Percentiles rank a stretch among this genome's conserved stretches.
phyloP scores from a whole-genome alignment of 2,888 invertebrate species.

The Eumerus sabulonum region DNA sequence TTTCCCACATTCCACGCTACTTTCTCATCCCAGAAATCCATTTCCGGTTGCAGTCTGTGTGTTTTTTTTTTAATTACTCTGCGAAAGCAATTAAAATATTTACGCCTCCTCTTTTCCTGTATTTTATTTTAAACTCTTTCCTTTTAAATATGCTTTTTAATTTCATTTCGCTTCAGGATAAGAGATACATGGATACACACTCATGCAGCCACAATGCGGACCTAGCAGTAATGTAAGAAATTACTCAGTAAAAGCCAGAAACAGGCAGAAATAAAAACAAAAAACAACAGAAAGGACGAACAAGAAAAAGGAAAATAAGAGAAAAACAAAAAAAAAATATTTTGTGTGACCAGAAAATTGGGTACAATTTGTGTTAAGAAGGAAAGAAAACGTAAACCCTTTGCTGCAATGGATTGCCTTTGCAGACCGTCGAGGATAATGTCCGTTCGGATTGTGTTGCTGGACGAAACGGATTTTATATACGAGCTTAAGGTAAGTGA shows the following conservation, averaged over 20 bases:
- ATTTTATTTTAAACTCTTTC: slow-evolving; percentile 8
- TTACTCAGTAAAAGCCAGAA: slow-evolving; percentile 24
- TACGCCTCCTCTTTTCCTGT: slow-evolving; percentile 1
- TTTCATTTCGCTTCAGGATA: slow-evolving; percentile 61
- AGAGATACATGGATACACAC: slow-evolving; percentile 1
- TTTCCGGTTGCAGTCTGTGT: background rate
- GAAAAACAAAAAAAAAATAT: background rate
- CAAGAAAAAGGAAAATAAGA: slow-evolving; percentile 15
- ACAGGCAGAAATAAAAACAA: background rate
- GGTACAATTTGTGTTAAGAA: slow-evolving; percentile 29
- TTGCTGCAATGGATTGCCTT: slow-evolving; percentile 77
- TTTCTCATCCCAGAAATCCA: background rate
- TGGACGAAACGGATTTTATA: slow-evolving; percentile 93
- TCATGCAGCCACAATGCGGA: slow-evolving; percentile 2
- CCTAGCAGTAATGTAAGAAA: slow-evolving; percentile 44
- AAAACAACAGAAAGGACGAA: slow-evolving; percentile 23
- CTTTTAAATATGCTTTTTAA: slow-evolving; percentile 33
- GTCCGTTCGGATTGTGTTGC: slow-evolving; percentile 88
- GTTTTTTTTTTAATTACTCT: slow-evolving; percentile 2
- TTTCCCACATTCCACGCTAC: no score
- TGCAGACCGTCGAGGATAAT: slow-evolving; percentile 79
- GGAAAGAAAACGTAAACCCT: slow-evolving; percentile 22
- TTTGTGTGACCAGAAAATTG: slow-evolving; percentile 33
- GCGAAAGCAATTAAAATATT: slow-evolving; percentile 48
- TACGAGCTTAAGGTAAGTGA: slow-evolving; percentile 91